These are phyloP conservation scores for Podarcis muralis DNA, from an alignment of 2,113 vertebrate genomes.

Conservation along the genomic window DNA sequence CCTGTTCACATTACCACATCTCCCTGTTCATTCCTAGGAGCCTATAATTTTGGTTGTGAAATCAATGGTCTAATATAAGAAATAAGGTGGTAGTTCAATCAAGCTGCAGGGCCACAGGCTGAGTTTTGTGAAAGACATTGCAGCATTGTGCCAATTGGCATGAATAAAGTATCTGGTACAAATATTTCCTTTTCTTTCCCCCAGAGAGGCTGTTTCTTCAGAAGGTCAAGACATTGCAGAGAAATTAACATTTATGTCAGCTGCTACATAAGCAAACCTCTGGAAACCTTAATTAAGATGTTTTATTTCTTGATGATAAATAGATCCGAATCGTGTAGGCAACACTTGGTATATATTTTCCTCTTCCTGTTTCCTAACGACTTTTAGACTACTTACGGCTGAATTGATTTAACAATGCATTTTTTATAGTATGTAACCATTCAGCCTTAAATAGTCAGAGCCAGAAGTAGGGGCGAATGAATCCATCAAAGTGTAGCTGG, in stretches of 20 bases:
- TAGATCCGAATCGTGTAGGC: constrained; percentile 10
- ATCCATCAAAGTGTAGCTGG: constrained; percentile 44
- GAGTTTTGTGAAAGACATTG: constrained; percentile 30
- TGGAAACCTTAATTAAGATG: constrained; percentile 21
- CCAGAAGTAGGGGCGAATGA: constrained; percentile 17
- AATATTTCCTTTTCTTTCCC: constrained; percentile 1
- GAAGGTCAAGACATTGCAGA: constrained; percentile 12
- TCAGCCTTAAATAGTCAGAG: neutral
- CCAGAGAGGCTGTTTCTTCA: constrained; percentile 2
- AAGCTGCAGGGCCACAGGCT: constrained; percentile 28
- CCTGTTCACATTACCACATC: neutral
- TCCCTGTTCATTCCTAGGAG: constrained; percentile 18
- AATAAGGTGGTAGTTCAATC: constrained; percentile 1
- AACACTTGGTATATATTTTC: neutral
- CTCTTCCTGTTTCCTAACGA: neutral
- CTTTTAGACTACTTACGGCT: neutral
- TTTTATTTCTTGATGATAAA: constrained; percentile 15
- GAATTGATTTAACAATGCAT: neutral
- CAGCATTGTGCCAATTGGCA: constrained; percentile 21
- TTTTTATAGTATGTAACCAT: constrained; percentile 12
- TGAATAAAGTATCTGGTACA: constrained; percentile 34
- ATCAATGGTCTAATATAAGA: constrained; percentile 2
- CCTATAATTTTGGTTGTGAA: neutral
- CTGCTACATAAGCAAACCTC: constrained; percentile 36
- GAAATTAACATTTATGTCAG: constrained; percentile 19